Evolutionary conservation across 1,140 invertebrate genomes (phyloP), one percentile per base, ranked within the genome.

Genomic region (Eumaeus atala): DNA sequence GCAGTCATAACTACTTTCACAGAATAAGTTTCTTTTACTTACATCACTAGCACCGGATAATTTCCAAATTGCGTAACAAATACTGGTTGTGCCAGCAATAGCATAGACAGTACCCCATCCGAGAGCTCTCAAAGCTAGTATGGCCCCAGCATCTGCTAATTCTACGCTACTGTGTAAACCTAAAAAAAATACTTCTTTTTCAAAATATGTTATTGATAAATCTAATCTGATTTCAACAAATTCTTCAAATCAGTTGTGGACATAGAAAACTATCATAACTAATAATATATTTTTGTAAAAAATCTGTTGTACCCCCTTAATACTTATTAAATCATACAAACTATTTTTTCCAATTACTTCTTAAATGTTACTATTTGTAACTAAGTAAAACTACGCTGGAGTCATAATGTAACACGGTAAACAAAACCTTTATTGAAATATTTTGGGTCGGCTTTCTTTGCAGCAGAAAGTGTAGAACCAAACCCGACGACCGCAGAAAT

Each of bases 51-150:
- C 95, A 59, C 95, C 96, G 34, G 95, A 92, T 7, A 96, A 66
- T 88, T 97, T 97, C 95, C 95, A 98, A 54, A 97, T 91, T 9
- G 91, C 90, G 84, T 93, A 96, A 77, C 93, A 95, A 53, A 97
- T 84, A 47, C 95, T 72, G 10, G 94, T 90, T 63, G 95, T 95
- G 9, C 96, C 95, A 36, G 92, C 88, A 11, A 96, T 88, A 0
- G 96, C 94, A 85, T 96, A 97, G 1, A 97, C 68, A 4, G 95
- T 95, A 2, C 95, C 96, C 93, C 94, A 95, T 16, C 92, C 93
- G 1, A 98, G 87, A 1, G 97, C 97, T 74, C 94, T 85, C 34
- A 95, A 56, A 1, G 96, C 96, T 56, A 97, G 87, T 5, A 91
- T 88, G 5, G 91, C 91, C 12, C 95, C 96, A 59, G 92, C 92